Percentiles rank a stretch among this genome's conserved stretches.
Evolutionary conservation across 2,113 vertebrate genomes (phyloP).

Genomic region (Charadrius vociferus): DNA sequence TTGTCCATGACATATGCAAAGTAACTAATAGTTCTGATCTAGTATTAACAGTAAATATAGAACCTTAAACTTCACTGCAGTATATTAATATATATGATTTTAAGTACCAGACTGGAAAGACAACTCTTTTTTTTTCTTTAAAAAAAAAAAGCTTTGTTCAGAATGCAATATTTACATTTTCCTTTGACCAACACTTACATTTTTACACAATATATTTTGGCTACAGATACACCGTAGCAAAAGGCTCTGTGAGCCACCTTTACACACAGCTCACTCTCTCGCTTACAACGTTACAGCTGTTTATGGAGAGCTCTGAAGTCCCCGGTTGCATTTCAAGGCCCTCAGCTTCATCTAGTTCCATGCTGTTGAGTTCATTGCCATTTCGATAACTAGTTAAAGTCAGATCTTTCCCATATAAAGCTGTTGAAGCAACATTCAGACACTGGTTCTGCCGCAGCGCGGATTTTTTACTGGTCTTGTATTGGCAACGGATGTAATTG

Average conservation of each 20-base stretch:
- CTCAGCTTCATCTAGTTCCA: constrained; percentile 74
- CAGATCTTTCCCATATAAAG: constrained; percentile 78
- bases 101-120: constrained; percentile 76
- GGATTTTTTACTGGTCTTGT: constrained; percentile 75
- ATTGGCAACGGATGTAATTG: constrained; percentile 92
- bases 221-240: constrained; percentile 23
- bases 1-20: constrained; percentile 76
- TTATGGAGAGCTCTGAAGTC: constrained; percentile 83
- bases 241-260: constrained; percentile 24
- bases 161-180: constrained; percentile 77
- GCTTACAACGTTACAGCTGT: constrained; percentile 82
- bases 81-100: constrained; percentile 64
- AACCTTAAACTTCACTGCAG: constrained; percentile 69
- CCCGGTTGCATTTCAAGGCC: constrained; percentile 83
- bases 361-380: constrained; percentile 72
- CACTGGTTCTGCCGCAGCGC: constrained; percentile 78
- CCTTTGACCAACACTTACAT: constrained; percentile 55
- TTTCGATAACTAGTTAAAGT: constrained; percentile 85
- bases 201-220: constrained; percentile 44
- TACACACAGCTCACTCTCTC: constrained; percentile 93
- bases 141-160: constrained; percentile 61
- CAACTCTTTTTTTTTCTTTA: constrained; percentile 18
- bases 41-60: constrained; percentile 76
- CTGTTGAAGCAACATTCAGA: constrained; percentile 79
- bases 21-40: constrained; percentile 70